Evolutionary conservation across 2,888 invertebrate species (phyloP).

Genomic region (Latrodectus elegans): DNA sequence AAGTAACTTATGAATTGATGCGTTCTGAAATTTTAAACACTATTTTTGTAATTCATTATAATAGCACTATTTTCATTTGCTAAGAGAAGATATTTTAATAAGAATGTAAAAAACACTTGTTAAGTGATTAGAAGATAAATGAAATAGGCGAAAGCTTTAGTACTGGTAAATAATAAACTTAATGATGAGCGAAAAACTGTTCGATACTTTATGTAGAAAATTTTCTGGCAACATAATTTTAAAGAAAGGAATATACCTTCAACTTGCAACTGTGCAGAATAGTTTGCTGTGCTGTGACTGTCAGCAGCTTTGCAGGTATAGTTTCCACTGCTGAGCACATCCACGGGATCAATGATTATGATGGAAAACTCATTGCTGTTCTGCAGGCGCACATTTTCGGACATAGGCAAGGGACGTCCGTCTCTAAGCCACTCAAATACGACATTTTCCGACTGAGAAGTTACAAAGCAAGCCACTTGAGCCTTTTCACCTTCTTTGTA

Average conservation of each 20-base stretch:
- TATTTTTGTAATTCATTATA: too few relatives aligned
- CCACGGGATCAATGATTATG: conserved; percentile 47
- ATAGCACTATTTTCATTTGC: too few relatives aligned
- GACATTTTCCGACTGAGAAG: background rate
- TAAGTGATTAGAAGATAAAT: too few relatives aligned
- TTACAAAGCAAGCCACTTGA: conserved; percentile 43
- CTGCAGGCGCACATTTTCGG: conserved; percentile 32
- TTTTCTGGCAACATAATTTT: too few relatives aligned
- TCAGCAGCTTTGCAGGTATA: conserved; percentile 67
- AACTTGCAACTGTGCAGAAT: conserved; percentile 37
- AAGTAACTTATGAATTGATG: too few relatives aligned
- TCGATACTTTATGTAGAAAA: too few relatives aligned
- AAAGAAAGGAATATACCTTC: conserved; percentile 28
- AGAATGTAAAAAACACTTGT: too few relatives aligned
- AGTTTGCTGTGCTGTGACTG: background rate
- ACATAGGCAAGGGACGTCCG: conserved; percentile 4
- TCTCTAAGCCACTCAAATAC: conserved; percentile 64
- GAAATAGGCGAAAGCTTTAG: too few relatives aligned
- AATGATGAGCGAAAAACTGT: too few relatives aligned
- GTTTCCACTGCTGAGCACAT: conserved; percentile 53
- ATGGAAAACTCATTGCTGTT: conserved; percentile 48
- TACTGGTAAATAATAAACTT: too few relatives aligned
- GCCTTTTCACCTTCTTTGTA: conserved; percentile 53
- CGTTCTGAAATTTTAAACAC: too few relatives aligned
- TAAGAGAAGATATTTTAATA: too few relatives aligned